A percentile compares a stretch with the other conserved stretches of the same genome.
phyloP scores from a whole-genome alignment of 2,797 vertebrate species.

The Sciaenops ocellatus region DNA sequence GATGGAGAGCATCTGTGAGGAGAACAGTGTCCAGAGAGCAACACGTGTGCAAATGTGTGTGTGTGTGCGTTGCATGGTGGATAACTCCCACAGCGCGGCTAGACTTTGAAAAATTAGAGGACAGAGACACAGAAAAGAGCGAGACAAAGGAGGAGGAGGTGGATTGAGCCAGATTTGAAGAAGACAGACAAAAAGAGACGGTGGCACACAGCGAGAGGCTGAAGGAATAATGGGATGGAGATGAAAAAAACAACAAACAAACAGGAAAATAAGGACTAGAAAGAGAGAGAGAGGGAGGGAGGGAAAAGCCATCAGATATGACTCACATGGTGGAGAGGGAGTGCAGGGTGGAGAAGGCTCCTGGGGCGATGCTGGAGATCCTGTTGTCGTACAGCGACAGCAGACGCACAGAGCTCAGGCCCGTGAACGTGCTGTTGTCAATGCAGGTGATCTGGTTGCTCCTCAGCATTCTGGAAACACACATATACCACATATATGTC shows the following conservation, averaged over 20 bases:
- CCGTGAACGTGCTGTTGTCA: conserved; percentile 95
- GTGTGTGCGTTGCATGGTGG: conserved; percentile 23
- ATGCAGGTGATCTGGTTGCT: conserved; percentile 98
- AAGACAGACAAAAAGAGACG: conserved; percentile 6
- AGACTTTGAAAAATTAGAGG: conserved; percentile 28
- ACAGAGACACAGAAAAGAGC: conserved; percentile 3
- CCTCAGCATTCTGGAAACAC: conserved; percentile 91
- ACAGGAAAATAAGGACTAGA: background rate
- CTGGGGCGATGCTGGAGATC: conserved; percentile 94
- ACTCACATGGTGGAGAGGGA: conserved; percentile 97
- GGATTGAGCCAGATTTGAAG: conserved; percentile 8
- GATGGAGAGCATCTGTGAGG: conserved; percentile 71
- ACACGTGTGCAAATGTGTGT: conserved; percentile 35
- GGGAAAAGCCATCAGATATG: background rate
- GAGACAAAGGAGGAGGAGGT: conserved; percentile 1
- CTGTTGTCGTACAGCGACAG: conserved; percentile 98
- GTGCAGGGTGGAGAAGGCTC: conserved; percentile 95
- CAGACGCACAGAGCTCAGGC: conserved; percentile 95
- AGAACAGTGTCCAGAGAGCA: conserved; percentile 57
- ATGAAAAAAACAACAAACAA: background rate
- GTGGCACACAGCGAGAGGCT: conserved; percentile 3
- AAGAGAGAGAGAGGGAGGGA: background rate
- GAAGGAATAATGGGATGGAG: conserved; percentile 14
- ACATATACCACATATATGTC: background rate
- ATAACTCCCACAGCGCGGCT: conserved; percentile 28